These are phyloP conservation scores for Sander lucioperca DNA, from an alignment of 2,113 vertebrate species.

Conservation along the genomic window DNA sequence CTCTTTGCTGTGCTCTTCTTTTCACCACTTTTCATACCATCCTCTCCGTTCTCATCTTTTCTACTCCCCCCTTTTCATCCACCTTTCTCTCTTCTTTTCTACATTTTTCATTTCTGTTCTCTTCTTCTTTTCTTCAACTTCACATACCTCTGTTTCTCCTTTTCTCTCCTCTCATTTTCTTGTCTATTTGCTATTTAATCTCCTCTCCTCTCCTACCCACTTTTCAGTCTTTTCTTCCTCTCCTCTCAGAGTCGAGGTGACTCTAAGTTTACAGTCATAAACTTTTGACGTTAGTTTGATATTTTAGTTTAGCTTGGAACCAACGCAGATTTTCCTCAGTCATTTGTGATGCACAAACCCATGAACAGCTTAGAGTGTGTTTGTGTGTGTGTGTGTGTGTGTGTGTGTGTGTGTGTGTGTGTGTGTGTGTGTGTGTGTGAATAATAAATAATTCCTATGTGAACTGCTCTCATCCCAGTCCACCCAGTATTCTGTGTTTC, in stretches of 20 bases:
- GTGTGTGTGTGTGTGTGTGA: slow-evolving; percentile 33
- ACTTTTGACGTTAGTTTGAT: slow-evolving; percentile 59
- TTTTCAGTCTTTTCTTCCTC: neutral
- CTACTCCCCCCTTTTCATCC: neutral
- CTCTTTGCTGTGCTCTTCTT: neutral
- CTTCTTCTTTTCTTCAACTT: neutral
- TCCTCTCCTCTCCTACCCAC: neutral
- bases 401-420: slow-evolving; percentile 28
- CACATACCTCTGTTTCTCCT: too few species aligned
- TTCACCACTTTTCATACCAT: neutral
- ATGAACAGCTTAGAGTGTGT: slow-evolving; percentile 13
- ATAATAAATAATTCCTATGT: slow-evolving; percentile 57
- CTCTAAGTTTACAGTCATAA: slow-evolving; percentile 67
- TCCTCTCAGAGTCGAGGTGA: slow-evolving; percentile 45
- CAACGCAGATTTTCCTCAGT: slow-evolving; percentile 45
- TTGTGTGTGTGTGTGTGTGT: slow-evolving; percentile 34
- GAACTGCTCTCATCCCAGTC: slow-evolving; percentile 49
- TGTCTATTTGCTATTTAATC: neutral
- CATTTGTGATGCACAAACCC: slow-evolving; percentile 45
- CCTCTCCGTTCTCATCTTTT: neutral
- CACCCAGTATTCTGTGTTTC: slow-evolving; percentile 56
- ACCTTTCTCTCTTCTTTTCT: neutral
- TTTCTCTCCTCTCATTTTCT: neutral
- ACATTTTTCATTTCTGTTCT: neutral
- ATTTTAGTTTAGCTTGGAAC: slow-evolving; percentile 65